Evolutionary conservation across 2,113 vertebrate genomes (phyloP).

Genomic region (Syngnathus floridae): DNA sequence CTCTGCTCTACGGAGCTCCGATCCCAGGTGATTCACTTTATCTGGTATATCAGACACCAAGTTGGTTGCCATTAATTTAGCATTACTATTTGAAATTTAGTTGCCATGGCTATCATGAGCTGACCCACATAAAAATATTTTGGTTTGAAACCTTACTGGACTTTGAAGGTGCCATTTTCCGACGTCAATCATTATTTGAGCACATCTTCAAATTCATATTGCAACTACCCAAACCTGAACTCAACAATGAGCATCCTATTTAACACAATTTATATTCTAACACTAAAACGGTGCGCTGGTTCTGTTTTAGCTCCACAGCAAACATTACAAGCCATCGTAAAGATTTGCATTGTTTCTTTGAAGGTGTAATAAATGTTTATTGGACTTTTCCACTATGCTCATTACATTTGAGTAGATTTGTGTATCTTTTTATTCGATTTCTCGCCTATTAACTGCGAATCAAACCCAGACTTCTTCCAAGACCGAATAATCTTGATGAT

Average conservation of each 20-base stretch:
- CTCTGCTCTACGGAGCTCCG: constrained; percentile 30
- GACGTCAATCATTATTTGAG: background rate
- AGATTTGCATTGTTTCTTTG: background rate
- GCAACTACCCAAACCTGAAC: background rate
- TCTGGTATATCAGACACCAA: constrained; percentile 8
- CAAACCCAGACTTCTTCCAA: background rate
- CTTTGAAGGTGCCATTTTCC: background rate
- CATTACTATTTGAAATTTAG: background rate
- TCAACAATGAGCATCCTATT: background rate
- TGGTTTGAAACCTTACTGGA: background rate
- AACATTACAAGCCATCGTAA: constrained; percentile 1
- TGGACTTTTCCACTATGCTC: background rate
- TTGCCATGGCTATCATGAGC: background rate
- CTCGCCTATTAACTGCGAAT: background rate
- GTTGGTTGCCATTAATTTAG: background rate
- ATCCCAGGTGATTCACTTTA: constrained; percentile 36
- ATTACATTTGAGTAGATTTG: background rate
- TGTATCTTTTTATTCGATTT: background rate
- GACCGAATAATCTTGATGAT: background rate
- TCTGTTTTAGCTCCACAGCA: background rate
- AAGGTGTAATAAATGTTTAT: constrained; percentile 2
- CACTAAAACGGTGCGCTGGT: background rate
- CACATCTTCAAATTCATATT: background rate
- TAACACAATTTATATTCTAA: background rate
- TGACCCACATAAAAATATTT: background rate